Percentiles rank a stretch among this genome's conserved stretches.
Evolutionary conservation across 1,140 invertebrate species (phyloP).

Genomic region (Musca vetustissima): DNA sequence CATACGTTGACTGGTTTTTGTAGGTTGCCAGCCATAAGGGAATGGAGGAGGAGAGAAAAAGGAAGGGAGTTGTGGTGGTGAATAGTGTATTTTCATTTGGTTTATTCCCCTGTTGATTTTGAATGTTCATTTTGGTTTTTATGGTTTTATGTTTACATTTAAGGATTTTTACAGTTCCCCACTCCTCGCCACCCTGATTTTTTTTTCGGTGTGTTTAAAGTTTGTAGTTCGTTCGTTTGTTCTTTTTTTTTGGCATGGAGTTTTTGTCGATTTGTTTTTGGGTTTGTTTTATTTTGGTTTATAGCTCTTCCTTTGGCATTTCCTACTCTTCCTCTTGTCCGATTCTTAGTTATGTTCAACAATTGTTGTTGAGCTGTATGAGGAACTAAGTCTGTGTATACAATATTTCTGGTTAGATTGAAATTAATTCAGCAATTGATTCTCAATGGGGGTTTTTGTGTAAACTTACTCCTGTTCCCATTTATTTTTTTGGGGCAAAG

Average conservation of each 20-base stretch:
- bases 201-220: not conserved
- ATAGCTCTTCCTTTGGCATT: not conserved
- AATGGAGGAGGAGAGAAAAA: too few species aligned
- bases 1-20: too few species aligned
- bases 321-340: not conserved
- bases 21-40: too few species aligned
- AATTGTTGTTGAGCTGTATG: not conserved
- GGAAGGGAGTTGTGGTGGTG: too few species aligned
- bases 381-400: not conserved
- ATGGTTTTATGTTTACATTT: too few species aligned
- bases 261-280: not conserved
- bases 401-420: conserved; percentile 16
- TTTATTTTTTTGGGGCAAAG: too few species aligned
- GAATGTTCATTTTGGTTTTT: conserved; percentile 4
- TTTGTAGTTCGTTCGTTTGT: too few species aligned
- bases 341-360: not conserved
- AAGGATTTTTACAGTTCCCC: too few species aligned
- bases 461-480: too few species aligned
- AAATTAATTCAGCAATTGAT: conserved; percentile 27
- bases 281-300: not conserved
- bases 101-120: conserved; percentile 9
- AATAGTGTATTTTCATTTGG: not conserved
- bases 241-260: too few species aligned
- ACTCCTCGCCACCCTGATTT: too few species aligned
- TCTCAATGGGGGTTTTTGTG: conserved; percentile 14